Base-by-base conservation (phyloP, 2,888 invertebrate species). In the Synanthedon formicaeformis region DNA sequence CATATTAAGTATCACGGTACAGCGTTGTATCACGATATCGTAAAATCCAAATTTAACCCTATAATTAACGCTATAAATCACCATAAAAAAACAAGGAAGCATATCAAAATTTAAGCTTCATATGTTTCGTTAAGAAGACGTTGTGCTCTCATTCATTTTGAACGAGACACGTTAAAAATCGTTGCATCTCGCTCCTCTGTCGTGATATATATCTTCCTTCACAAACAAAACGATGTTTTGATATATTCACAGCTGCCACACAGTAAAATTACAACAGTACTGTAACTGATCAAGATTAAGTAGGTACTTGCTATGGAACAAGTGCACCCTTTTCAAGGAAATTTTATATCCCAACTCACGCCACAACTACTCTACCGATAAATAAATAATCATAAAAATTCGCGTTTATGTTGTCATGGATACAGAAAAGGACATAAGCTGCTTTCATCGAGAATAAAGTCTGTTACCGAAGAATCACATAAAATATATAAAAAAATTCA, bases 211-310 rank as follows among this genome's bases (percentile, higher is more conserved):
- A 50, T 50, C 50, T 63, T 55, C 53, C 52, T 54, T 54, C 56
- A 54, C 58, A 51, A 56, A 59, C 59, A 58, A 61, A 58, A 67
- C 61, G 67, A 64, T 63, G 62, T 62, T 61, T 62, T 70, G 70
- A 70, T 60, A 52, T 61, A 70, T 70, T 61, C 69, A 56, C 64
- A 54, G 16, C 64, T 60, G 68, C 62, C 50, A 52, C 52, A 18
- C 50, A 55, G 48, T 57, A 66, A 62, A 60, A 52, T 14, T 45
- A 45, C n/a, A 4, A 45, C 45, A 45, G 45, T 45, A 45, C 45
- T 45, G n/a, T 13, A 45, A 13, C 45, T 45, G 45, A 12, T 12
- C 41, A 27, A 8, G 27, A 27, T 23, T 27, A 27, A 27, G 8
- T 27, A 27, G 8, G 8, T 27, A 1, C 6, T 27, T 27, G 6